Evolutionary conservation across 2,113 vertebrate species (phyloP).

Genomic region (Nibea coibor): DNA sequence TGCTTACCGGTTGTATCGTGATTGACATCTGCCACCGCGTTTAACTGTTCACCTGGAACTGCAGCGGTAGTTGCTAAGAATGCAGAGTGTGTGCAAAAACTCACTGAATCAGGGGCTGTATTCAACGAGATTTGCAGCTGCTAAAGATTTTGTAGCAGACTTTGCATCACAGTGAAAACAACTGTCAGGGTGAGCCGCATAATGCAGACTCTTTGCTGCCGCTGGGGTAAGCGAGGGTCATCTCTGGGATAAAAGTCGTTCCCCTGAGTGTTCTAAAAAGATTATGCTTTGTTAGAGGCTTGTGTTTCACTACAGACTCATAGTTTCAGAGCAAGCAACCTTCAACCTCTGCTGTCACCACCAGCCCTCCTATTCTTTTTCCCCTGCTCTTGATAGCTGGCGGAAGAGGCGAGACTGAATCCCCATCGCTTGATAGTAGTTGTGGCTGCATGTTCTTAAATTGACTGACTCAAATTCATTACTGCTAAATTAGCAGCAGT

Average conservation of each 20-base stretch:
- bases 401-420: conserved; percentile 7
- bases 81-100: conserved; percentile 42
- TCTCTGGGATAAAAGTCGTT: conserved; percentile 13
- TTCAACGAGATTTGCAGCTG: conserved; percentile 58
- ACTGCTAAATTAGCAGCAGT: conserved; percentile 41
- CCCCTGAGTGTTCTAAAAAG: conserved; percentile 16
- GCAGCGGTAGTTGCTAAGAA: conserved; percentile 28
- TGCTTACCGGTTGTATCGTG: conserved; percentile 28
- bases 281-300: conserved; percentile 8
- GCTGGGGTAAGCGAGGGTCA: conserved; percentile 30
- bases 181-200: conserved; percentile 46
- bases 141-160: conserved; percentile 53
- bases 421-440: conserved; percentile 29
- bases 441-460: conserved; percentile 37
- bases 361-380: background rate
- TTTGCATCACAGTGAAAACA: conserved; percentile 47
- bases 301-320: conserved; percentile 8
- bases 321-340: conserved; percentile 9
- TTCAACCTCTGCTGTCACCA: conserved; percentile 27
- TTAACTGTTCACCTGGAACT: conserved; percentile 42
- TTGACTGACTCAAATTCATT: conserved; percentile 24
- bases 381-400: conserved; percentile 27
- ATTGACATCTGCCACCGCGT: conserved; percentile 45
- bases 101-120: conserved; percentile 35
- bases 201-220: conserved; percentile 35